Evolutionary conservation across 2,797 vertebrate genomes (phyloP), one percentile per base, ranked within the genome.

Genomic region (Psittacula echo): DNA sequence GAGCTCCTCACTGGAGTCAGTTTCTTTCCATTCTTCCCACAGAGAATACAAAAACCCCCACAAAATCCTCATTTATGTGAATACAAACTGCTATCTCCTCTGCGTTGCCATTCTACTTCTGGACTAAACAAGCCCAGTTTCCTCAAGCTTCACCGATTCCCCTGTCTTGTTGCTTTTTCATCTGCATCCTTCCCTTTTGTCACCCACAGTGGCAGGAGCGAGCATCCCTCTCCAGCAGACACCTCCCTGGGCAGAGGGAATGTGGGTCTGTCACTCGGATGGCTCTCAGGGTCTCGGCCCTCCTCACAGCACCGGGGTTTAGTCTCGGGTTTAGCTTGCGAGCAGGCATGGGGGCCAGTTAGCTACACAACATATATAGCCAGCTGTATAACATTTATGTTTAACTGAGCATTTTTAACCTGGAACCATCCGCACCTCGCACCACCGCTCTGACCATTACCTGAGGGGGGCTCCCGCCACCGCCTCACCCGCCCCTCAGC

Each of bases 141-240:
- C 20, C 27, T 29, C 85, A 76, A 0, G 41, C 48, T 64, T 81
- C 67, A 4, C 4, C 5, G 0, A 20, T 34, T 62, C 24, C 7
- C 17, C 6, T 17, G 37, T 14, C 37, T 6, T 3, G 30, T 1
- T 42, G 70, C 39, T 42, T 42, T 24, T 26, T 11, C 14, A 44
- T 29, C 20, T 2, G 79, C 20, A 4, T 2, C 8, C 17, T 1
- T 0, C 3, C 37, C 10, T 3, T 11, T 5, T 17, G 14, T 2
- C 41, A 2, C 2, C 3, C 42, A 2, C 30, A 27, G 44, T 0
- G 62, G 2, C 2, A 53, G 0, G 8, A 19, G 65, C 0, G 3
- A 11, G 17, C 1, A 1, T 4, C n/a, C 22, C 30, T 4, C 62
- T 2, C 30, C 39, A 5, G 68, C 22, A 23, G 58, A 16, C 1